Evolutionary conservation across 2,113 vertebrate species (phyloP).

Genomic region (Xenopus laevis): DNA sequence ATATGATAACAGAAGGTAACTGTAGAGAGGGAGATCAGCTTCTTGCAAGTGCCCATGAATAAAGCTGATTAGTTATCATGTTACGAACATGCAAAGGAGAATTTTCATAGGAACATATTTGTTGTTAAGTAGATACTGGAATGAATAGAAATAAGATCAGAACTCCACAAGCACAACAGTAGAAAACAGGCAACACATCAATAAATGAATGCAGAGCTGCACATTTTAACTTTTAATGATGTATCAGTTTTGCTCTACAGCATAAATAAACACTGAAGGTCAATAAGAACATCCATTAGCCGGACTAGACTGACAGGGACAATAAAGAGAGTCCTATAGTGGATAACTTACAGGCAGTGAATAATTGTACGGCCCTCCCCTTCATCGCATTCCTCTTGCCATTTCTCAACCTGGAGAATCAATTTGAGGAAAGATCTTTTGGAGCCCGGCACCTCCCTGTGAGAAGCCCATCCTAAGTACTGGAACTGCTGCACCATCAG

Average conservation of each 20-base stretch:
- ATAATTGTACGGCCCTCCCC: conserved; percentile 93
- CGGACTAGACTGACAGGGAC: neutral
- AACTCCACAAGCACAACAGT: neutral
- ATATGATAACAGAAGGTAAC: no score
- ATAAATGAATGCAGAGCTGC: neutral
- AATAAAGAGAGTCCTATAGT: conserved; percentile 11
- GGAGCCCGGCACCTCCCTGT: conserved; percentile 91
- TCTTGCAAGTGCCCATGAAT: no score
- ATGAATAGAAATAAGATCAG: neutral
- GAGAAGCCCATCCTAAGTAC: conserved; percentile 93
- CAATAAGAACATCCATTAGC: conserved; percentile 26
- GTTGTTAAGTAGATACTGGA: no score
- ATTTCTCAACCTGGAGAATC: conserved; percentile 96
- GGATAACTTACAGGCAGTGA: conserved; percentile 88
- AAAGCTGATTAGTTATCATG: no score
- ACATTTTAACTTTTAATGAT: conserved; percentile 4
- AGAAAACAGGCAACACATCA: neutral
- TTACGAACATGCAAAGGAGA: no score
- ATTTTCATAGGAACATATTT: neutral
- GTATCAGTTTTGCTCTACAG: neutral
- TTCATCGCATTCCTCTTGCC: conserved; percentile 97
- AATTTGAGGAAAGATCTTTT: conserved; percentile 96
- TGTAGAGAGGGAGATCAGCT: no score
- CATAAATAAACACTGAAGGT: conserved; percentile 7
- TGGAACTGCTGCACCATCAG: conserved; percentile 98